Evolutionary conservation across 2,113 vertebrate genomes (phyloP), one percentile per base, ranked within the genome.

Genomic region (Otolemur garnettii): DNA sequence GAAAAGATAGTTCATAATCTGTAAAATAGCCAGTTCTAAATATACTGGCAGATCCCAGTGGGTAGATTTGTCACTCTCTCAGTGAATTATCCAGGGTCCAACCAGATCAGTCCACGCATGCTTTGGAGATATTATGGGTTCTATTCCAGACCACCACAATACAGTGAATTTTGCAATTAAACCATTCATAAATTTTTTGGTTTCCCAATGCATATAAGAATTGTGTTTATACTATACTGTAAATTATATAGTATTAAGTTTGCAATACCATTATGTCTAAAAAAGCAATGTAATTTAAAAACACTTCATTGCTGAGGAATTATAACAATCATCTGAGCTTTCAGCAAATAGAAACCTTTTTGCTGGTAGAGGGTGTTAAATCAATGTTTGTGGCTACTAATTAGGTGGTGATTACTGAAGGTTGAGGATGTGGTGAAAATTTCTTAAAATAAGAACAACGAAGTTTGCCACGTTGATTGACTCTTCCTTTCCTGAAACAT

Each of bases 1-100:
- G 24, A 66, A 86, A 92, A 95, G 24, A 2, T 5, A 74, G 24
- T 91, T 87, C 42, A 42, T 93, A 71, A 90, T 92, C 57, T 86
- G 15, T 89, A 55, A 75, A 75, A 15, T 91, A 92, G 42, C 42
- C 33, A 45, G 10, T 85, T 91, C n/a, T 74, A 74, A 90, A 80
- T 80, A 78, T 68, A 66, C 21, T 83, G 15, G 13, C 30, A 92
- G 2, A 11, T 24, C 35, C 68, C 17, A 59, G 0, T 94, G 15
- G 79, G 18, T 85, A 93, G 35, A 71, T 93, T 64, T 64, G 22
- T 79, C 53, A 60, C 1, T 96, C 28, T 72, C n/a, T 60, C 42
- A 80, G 4, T 78, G 42, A 94, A 57, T 94, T 86, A 96, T 35
- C 9, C 22, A 33, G 28, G 19, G 42, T 7, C 2, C 1, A 7